Evolutionary conservation across 2,888 invertebrate genomes (phyloP).

Genomic region (Fissipunctia ypsillon): DNA sequence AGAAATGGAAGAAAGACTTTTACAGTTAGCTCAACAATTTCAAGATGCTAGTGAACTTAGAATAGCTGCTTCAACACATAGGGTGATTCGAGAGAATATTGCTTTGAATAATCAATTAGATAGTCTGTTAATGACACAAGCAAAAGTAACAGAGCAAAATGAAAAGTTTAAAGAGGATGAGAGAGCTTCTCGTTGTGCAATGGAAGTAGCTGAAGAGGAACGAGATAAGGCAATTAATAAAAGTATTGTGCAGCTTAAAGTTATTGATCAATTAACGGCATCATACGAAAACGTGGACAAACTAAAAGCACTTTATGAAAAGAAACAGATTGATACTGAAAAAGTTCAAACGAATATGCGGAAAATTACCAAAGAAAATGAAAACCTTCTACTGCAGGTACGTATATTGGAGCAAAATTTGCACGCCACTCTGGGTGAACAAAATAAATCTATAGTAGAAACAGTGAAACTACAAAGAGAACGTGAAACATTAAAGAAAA

Average conservation of each 20-base stretch:
- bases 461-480: constrained; percentile 88
- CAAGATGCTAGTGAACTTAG: constrained; percentile 96
- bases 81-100: constrained; percentile 96
- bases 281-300: constrained; percentile 90
- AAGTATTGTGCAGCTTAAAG: constrained; percentile 91
- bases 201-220: constrained; percentile 91
- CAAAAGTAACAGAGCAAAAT: constrained; percentile 91
- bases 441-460: constrained; percentile 85
- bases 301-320: constrained; percentile 85
- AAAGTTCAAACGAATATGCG: constrained; percentile 80
- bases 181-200: constrained; percentile 88
- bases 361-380: constrained; percentile 83
- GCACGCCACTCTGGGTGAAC: constrained; percentile 87
- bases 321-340: constrained; percentile 82
- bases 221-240: constrained; percentile 92
- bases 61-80: constrained; percentile 97
- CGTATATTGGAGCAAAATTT: constrained; percentile 90
- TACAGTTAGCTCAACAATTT: constrained; percentile 95
- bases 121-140: constrained; percentile 91
- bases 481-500: constrained; percentile 88
- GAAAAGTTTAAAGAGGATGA: constrained; percentile 91
- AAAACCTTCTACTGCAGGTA: constrained; percentile 84
- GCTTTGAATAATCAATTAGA: constrained; percentile 95
- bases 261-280: constrained; percentile 91
- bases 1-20: constrained; percentile 95